Evolutionary conservation across 2,888 invertebrate species (phyloP).

Genomic region (Lasioglossum oenotherae): DNA sequence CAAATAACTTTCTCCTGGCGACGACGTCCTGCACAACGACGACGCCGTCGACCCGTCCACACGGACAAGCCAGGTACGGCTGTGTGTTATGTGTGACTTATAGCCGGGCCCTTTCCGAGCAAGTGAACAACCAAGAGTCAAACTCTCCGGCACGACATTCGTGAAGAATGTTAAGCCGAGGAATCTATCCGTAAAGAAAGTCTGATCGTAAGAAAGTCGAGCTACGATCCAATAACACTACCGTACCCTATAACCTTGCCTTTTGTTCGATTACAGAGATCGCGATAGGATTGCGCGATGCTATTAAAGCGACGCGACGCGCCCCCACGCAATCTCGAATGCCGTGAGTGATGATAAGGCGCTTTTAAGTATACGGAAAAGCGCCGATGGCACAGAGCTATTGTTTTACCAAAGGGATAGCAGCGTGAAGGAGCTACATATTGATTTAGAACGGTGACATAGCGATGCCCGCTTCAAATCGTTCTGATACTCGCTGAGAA

Average conservation of each 20-base stretch:
- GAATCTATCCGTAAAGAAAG: constrained; percentile 59
- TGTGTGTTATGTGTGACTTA: constrained; percentile 63
- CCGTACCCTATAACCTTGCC: constrained; percentile 47
- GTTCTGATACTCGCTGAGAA: not conserved
- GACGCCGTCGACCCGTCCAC: constrained; percentile 24
- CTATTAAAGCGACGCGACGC: constrained; percentile 11
- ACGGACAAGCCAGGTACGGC: not conserved
- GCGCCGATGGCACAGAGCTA: not conserved
- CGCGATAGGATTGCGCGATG: constrained; percentile 38
- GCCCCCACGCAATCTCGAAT: not conserved
- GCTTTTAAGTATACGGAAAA: not conserved
- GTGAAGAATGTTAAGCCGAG: constrained; percentile 66
- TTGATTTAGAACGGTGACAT: not conserved
- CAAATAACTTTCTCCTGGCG: constrained; percentile 71
- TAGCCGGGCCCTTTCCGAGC: constrained; percentile 45
- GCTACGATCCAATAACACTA: constrained; percentile 61
- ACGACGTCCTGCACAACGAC: constrained; percentile 48
- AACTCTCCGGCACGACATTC: constrained; percentile 60
- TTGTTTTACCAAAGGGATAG: not conserved
- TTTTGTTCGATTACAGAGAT: constrained; percentile 45
- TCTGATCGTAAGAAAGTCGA: constrained; percentile 54
- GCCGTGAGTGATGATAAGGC: not conserved
- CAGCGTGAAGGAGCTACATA: not conserved
- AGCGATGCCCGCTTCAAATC: not conserved
- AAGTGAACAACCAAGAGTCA: constrained; percentile 66